phyloP scores from a whole-genome alignment of 2,888 invertebrate genomes.

The Drosophila barbarae region DNA sequence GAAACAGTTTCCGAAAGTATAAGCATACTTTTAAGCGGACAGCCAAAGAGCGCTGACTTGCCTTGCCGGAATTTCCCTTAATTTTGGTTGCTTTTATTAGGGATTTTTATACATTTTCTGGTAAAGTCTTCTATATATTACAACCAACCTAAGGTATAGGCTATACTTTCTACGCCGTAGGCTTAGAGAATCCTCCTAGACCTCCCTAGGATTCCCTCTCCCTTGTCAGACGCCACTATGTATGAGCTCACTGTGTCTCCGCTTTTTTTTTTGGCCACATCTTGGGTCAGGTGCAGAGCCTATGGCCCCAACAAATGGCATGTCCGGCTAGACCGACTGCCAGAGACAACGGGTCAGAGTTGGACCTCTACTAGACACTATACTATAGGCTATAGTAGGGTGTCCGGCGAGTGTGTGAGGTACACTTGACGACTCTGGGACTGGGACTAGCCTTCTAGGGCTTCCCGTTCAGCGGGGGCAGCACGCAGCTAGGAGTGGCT shows the following conservation, averaged over 20 bases:
- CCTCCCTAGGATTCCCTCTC: not conserved
- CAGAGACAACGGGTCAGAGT: conserved; percentile 34
- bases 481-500: conserved; percentile 57
- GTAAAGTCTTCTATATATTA: not conserved
- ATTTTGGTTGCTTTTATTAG: not conserved
- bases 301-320: conserved; percentile 16
- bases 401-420: conserved; percentile 15
- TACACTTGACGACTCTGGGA: conserved; percentile 9
- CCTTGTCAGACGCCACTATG: not conserved
- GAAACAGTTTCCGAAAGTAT: conserved; percentile 12
- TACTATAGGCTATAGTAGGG: conserved; percentile 21
- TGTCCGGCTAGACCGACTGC: conserved; percentile 36
- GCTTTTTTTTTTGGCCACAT: conserved; percentile 11
- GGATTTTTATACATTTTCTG: not conserved
- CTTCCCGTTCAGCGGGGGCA: conserved; percentile 70
- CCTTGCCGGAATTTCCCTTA: not conserved
- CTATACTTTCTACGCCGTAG: no score
- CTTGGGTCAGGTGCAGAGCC: conserved; percentile 32
- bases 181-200: not conserved
- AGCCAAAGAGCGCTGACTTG: conserved; percentile 3
- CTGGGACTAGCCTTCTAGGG: conserved; percentile 63
- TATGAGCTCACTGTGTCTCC: conserved; percentile 36
- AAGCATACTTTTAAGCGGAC: conserved; percentile 14
- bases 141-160: no score
- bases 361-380: conserved; percentile 9